Evolutionary conservation across 2,888 invertebrate species (phyloP), one percentile per base, ranked within the genome.

Genomic region (Drosophila kanekoi): DNA sequence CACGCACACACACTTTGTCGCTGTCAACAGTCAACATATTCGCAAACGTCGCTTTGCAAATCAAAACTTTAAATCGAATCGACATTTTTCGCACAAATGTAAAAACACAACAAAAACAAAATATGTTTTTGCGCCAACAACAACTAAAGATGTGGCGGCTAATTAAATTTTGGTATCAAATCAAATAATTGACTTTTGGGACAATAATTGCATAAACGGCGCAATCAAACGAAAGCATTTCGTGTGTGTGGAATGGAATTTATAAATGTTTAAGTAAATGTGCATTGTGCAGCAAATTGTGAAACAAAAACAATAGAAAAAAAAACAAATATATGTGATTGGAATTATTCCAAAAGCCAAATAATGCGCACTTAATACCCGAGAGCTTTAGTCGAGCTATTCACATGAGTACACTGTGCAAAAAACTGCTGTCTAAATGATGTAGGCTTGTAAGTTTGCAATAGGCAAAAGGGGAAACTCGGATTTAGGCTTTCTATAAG

Each of bases 61-160:
- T 65, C 52, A 49, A 53, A 23, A 76, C 45, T 56, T 53, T 41
- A 56, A 65, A 53, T 60, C 20, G 57, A 41, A 60, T 65, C 49
- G 61, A 45, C 10, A 45, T 37, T 45, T 60, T 54, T 58, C 20
- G 63, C 51, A 63, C 54, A 54, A 40, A 41, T 40, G n/a, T 20
- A 9, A 20, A 54, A 28, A 35, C n/a, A n/a, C n/a, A n/a, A n/a
- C n/a, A n/a, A n/a, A n/a, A n/a, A n/a, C n/a, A 3, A 41, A 14
- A 20, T 32, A 32, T 20, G 20, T 2, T 10, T 33, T 38, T 48
- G 10, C 35, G 20, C 32, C 23, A 23, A 54, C 49, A 28, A 20
- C 18, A 33, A 53, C 38, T 23, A 23, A 41, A 38, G 8, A 52
- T n/a, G 14, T 4, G 8, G 10, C 32, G 5, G 16, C 35, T 37